Conservation (phyloP, 1,140 invertebrate genomes). For the Stratiolaelaps scimitus region DNA sequence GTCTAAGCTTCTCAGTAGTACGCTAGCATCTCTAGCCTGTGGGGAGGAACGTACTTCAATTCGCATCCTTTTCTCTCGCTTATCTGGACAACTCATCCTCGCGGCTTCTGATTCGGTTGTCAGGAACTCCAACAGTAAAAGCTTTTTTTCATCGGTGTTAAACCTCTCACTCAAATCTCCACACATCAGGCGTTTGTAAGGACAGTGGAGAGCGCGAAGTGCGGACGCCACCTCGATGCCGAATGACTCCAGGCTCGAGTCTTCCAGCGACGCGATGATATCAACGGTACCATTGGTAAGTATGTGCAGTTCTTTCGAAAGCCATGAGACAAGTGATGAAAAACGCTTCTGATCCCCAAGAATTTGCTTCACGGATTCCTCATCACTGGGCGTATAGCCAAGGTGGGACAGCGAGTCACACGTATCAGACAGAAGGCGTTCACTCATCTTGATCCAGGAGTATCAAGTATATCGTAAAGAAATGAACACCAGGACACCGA, state of each 20-base stretch:
- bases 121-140: slow-evolving; percentile 2
- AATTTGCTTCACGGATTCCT: neutral
- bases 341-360: neutral
- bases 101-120: slow-evolving; percentile 2
- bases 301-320: neutral
- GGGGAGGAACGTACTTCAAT: neutral
- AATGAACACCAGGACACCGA: no score
- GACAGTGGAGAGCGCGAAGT: slow-evolving; percentile 7
- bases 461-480: no score
- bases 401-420: neutral
- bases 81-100: neutral
- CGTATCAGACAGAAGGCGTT: neutral
- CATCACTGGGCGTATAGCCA: neutral
- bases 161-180: slow-evolving; percentile 5
- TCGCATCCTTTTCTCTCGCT: neutral
- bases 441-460: neutral
- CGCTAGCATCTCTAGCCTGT: neutral
- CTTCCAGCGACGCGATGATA: slow-evolving; percentile 14
- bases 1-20: neutral
- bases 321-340: slow-evolving; percentile 1
- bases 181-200: neutral
- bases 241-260: neutral
- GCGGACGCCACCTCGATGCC: slow-evolving; percentile 2
- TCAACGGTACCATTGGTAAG: neutral
- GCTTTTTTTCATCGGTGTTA: neutral